Percentiles rank a stretch among this genome's conserved stretches.
These are phyloP conservation scores for Cantharis flavilabris DNA, from an alignment of 2,888 invertebrate genomes.

Conservation along the genomic window DNA sequence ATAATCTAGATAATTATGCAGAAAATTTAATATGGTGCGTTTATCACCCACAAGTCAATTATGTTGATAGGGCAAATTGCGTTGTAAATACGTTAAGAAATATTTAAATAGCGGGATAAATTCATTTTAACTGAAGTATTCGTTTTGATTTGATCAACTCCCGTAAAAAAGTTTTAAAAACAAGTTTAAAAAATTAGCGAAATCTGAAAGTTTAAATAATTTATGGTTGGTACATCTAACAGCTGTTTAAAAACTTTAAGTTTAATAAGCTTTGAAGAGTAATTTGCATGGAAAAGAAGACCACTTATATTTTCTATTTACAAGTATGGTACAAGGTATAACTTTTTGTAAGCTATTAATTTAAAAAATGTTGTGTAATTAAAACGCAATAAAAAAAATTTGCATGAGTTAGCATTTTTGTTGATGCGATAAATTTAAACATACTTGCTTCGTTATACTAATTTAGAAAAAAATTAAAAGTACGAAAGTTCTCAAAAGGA, in stretches of 20 bases:
- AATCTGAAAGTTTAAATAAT: background rate
- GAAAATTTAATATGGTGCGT: no score
- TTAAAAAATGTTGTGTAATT: background rate
- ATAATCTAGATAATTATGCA: no score
- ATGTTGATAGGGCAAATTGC: no score
- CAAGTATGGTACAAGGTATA: background rate
- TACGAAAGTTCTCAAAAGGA: background rate
- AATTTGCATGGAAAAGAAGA: background rate
- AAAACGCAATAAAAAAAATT: background rate
- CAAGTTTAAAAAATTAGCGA: background rate
- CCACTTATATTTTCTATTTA: background rate
- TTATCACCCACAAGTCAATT: no score
- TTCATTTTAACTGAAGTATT: no score
- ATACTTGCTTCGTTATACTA: background rate
- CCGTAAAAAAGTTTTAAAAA: background rate
- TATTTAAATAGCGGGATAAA: no score
- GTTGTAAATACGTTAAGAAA: no score
- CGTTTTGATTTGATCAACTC: no score
- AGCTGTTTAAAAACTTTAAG: background rate
- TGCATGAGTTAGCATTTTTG: background rate
- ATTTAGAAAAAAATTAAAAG: background rate
- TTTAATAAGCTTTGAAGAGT: background rate
- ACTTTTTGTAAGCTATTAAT: background rate
- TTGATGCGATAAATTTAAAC: background rate
- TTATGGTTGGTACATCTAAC: background rate